Conservation (phyloP, 2,888 invertebrate genomes). For the Zygaena filipendulae region DNA sequence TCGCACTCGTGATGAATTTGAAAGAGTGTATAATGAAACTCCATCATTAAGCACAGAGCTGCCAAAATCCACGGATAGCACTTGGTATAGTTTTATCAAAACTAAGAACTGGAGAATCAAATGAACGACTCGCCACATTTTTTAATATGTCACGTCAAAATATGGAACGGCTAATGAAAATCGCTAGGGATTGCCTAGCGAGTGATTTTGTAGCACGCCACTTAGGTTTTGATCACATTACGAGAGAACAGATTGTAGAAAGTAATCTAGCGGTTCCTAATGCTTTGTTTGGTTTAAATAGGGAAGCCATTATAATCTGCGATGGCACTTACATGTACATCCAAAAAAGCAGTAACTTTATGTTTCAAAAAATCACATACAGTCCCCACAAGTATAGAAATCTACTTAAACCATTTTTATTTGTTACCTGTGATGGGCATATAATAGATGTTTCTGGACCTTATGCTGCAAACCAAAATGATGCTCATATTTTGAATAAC, state of each 20-base stretch:
- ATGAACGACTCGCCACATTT: background rate
- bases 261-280: background rate
- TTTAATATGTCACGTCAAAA: constrained; percentile 5
- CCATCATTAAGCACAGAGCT: too few relatives aligned
- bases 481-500: constrained; percentile 2
- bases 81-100: too few relatives aligned
- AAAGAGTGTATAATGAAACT: too few relatives aligned
- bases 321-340: constrained; percentile 7
- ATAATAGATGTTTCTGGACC: constrained; percentile 5
- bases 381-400: constrained; percentile 8
- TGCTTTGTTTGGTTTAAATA: background rate
- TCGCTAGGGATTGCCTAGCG: constrained; percentile 3
- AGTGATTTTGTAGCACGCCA: constrained; percentile 6
- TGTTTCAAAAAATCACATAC: constrained; percentile 6
- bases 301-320: background rate
- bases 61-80: too few relatives aligned
- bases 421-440: constrained; percentile 6
- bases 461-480: constrained; percentile 3
- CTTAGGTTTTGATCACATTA: constrained; percentile 3
- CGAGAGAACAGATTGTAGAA: background rate
- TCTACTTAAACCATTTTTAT: constrained; percentile 6
- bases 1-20: too few relatives aligned
- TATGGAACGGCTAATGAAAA: constrained; percentile 4
- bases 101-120: background rate
- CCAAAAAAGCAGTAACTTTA: constrained; percentile 8